Conservation (phyloP, 2,797 vertebrate species). For the Heliangelus exortis region DNA sequence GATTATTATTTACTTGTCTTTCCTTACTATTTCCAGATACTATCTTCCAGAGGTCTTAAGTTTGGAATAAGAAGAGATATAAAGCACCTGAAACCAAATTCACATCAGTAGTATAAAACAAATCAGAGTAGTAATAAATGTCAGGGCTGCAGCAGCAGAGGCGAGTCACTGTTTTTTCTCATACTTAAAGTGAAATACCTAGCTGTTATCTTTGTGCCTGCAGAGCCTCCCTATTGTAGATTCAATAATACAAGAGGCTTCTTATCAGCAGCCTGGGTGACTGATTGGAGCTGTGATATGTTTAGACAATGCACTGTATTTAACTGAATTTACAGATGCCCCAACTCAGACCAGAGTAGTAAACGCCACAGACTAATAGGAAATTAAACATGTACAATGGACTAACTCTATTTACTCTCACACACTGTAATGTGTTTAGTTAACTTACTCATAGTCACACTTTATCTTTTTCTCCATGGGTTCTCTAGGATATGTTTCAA, state of each 20-base stretch:
- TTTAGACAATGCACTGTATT: conserved; percentile 90
- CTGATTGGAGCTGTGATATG: conserved; percentile 89
- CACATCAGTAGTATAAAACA: conserved; percentile 70
- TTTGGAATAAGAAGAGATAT: conserved; percentile 60
- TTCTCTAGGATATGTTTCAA: conserved; percentile 83
- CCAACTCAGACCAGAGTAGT: conserved; percentile 78
- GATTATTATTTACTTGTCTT: conserved; percentile 41
- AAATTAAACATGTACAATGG: conserved; percentile 89
- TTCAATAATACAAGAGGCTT: conserved; percentile 91
- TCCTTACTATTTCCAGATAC: conserved; percentile 41
- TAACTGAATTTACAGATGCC: conserved; percentile 90
- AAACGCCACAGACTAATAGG: conserved; percentile 86
- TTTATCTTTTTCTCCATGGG: conserved; percentile 82
- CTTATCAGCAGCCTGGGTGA: conserved; percentile 88
- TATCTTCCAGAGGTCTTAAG: conserved; percentile 21
- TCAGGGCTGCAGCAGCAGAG: conserved; percentile 70
- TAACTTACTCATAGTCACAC: conserved; percentile 83
- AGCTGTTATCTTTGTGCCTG: conserved; percentile 87
- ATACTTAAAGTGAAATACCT: conserved; percentile 87
- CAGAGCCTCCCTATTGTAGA: conserved; percentile 88
- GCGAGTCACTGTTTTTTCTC: conserved; percentile 69
- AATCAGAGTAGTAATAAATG: conserved; percentile 78
- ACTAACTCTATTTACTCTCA: conserved; percentile 83
- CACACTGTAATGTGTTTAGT: conserved; percentile 81
- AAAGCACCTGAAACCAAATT: conserved; percentile 71